Conservation (phyloP, 1,140 invertebrate genomes). For the Orussus abietinus region DNA sequence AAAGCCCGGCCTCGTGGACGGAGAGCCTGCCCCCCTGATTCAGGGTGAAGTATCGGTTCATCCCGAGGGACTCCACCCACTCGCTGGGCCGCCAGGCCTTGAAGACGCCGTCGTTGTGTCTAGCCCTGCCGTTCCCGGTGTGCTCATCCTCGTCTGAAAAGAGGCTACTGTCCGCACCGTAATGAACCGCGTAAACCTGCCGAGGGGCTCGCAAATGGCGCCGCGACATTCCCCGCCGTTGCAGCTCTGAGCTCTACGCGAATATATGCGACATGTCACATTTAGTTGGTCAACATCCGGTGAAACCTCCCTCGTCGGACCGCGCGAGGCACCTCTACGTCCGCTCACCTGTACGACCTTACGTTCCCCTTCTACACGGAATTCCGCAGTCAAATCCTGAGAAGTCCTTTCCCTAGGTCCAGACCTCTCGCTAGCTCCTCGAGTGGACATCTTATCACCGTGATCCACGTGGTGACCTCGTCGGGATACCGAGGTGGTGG, state of each 20-base stretch:
- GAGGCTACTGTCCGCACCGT: conserved; percentile 33
- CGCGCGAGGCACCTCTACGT: too few relatives aligned
- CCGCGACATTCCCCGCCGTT: conserved; percentile 23
- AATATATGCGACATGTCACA: too few relatives aligned
- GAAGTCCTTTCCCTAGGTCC: too few relatives aligned
- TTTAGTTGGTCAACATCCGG: too few relatives aligned
- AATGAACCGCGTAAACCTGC: conserved; percentile 38
- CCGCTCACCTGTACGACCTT: too few relatives aligned
- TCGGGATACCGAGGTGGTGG: not conserved
- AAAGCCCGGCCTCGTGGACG: conserved; percentile 59
- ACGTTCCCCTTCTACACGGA: too few relatives aligned
- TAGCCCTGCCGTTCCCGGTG: conserved; percentile 51
- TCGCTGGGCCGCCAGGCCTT: conserved; percentile 51
- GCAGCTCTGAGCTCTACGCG: conserved; percentile 19
- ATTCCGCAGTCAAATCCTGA: too few relatives aligned
- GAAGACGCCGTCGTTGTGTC: conserved; percentile 50
- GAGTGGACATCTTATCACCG: too few relatives aligned
- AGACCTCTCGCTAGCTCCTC: too few relatives aligned
- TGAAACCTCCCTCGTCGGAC: too few relatives aligned
- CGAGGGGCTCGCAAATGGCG: conserved; percentile 25
- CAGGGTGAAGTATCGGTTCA: conserved; percentile 42
- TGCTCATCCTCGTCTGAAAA: conserved; percentile 33
- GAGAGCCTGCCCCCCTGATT: conserved; percentile 51
- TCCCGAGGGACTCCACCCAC: conserved; percentile 50
- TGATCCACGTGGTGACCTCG: too few relatives aligned